Evolutionary conservation across 1,140 invertebrate species (phyloP), one percentile per base, ranked within the genome.

Genomic region (Cherax quadricarinatus): DNA sequence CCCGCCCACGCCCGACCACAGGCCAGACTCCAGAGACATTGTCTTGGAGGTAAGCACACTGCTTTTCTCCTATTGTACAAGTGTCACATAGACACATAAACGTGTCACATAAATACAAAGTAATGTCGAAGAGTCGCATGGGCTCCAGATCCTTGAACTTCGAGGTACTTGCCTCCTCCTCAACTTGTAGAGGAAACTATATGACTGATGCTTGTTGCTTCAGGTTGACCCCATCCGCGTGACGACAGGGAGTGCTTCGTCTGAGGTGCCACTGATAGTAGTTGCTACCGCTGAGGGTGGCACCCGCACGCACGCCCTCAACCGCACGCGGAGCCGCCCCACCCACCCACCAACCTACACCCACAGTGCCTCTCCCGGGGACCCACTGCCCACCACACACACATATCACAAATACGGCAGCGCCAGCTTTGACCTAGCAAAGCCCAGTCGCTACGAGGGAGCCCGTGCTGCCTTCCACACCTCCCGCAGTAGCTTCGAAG

Each of bases 381-480:
- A 87, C 41, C 80, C 80, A 5, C 57, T 84, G 49, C 86, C 91
- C 30, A 82, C 80, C 51, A 92, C 91, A 30, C 91, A 92, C 91
- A 75, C 91, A 53, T 92, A 92, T 60, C 91, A 92, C 30, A 92
- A 92, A 53, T 92, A 92, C 91, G 91, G 79, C 85, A 92, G 91
- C 70, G 91, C 91, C 91, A 92, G 91, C 86, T 92, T 92, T 66
- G 91, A 92, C 79, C 79, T 88, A 18, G 86, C 91, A 30, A 87
- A 78, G 81, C 80, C 85, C 24, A 87, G 49, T 66, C n/a, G 86
- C 5, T 78, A 92, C 91, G 91, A 92, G 53, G 82, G 86, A 41
- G 91, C 91, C 7, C 91, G 91, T 18, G 91, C 91, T 10, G 86
- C 86, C 91, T 92, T 92, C 81, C 86, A 92, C 86, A 88, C 86